Evolutionary conservation across 2,797 vertebrate genomes (phyloP).

Genomic region (Hippocampus kuda): DNA sequence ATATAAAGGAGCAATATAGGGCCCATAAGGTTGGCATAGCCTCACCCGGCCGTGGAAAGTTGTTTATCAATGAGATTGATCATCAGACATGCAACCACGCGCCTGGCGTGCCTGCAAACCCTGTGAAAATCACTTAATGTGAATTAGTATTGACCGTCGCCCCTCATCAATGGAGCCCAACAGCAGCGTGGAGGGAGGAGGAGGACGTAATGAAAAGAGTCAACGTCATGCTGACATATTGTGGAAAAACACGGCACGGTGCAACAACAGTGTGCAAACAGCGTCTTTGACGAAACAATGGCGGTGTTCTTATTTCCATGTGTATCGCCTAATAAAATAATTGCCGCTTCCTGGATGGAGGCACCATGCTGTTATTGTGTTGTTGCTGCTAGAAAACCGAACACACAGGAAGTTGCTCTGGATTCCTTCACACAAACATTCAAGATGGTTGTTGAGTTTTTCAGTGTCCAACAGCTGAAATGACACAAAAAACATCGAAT

Average conservation of each 20-base stretch:
- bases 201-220: neutral
- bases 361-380: no score
- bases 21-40: neutral
- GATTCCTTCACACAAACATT: no score
- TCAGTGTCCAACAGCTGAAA: no score
- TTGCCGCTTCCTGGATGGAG: no score
- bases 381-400: no score
- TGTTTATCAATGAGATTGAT: conserved; percentile 19
- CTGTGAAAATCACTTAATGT: conserved; percentile 7
- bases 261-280: neutral
- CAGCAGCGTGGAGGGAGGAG: neutral
- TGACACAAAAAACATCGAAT: no score
- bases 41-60: neutral
- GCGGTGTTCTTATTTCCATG: no score
- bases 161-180: neutral
- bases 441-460: no score
- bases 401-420: no score
- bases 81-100: neutral
- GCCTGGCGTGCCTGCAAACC: conserved; percentile 2
- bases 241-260: neutral
- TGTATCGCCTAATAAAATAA: no score
- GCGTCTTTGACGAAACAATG: no score
- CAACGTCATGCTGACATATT: neutral
- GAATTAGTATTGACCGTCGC: neutral
- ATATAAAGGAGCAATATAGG: neutral